These are phyloP conservation scores for Pristionchus mayeri DNA, from an alignment of 2,888 invertebrate genomes.

Conservation along the genomic window DNA sequence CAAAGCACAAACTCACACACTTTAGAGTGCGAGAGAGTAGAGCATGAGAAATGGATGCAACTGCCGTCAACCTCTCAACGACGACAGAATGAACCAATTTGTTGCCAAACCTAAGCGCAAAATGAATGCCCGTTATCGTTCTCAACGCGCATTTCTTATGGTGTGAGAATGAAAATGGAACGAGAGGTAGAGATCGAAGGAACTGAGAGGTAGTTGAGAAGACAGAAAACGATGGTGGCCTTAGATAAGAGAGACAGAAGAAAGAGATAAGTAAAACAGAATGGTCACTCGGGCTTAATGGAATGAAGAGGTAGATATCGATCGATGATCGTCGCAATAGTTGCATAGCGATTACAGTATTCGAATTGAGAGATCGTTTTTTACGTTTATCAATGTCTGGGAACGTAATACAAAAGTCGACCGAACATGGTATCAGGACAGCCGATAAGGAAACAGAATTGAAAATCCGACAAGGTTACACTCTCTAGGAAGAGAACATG, in stretches of 20 bases:
- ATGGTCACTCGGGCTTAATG: too few relatives aligned
- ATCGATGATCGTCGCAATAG: slow-evolving; percentile 14
- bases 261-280: neutral
- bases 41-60: neutral
- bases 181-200: neutral
- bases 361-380: neutral
- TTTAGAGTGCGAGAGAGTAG: neutral
- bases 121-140: slow-evolving; percentile 3
- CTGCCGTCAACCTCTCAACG: too few relatives aligned
- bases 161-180: slow-evolving; percentile 6
- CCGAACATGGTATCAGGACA: neutral
- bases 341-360: neutral
- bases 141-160: neutral
- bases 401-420: neutral
- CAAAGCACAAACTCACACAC: slow-evolving; percentile 5
- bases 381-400: neutral
- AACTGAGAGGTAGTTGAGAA: slow-evolving; percentile 13
- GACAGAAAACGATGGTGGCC: neutral
- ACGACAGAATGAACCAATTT: too few relatives aligned
- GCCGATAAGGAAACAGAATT: neutral
- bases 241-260: neutral
- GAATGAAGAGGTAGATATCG: slow-evolving; percentile 12
- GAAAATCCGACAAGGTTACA: neutral
- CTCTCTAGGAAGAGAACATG: neutral
- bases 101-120: too few relatives aligned